Evolutionary conservation across 2,797 vertebrate genomes (phyloP).

Genomic region (Microchirus variegatus): DNA sequence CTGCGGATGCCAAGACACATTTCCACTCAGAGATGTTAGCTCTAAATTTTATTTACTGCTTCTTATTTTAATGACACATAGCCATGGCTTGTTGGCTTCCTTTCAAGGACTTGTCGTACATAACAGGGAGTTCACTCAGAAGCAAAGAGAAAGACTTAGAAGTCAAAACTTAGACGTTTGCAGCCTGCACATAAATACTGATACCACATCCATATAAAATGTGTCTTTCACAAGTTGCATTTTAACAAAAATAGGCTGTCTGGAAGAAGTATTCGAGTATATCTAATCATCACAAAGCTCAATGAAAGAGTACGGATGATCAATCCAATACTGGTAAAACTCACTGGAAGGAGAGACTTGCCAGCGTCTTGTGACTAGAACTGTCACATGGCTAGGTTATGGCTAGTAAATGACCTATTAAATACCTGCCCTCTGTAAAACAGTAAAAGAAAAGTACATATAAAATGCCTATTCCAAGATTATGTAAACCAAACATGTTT

Average conservation of each 20-base stretch:
- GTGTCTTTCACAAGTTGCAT: background rate
- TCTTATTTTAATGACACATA: conserved; percentile 53
- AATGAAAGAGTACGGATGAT: background rate
- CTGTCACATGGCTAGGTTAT: too few species aligned
- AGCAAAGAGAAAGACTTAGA: background rate
- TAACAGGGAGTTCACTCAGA: conserved; percentile 4
- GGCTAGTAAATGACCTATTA: too few species aligned
- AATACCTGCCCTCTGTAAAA: too few species aligned
- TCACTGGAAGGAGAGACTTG: too few species aligned
- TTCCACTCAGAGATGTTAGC: conserved; percentile 46
- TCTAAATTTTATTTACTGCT: conserved; percentile 55
- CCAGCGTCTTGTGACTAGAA: too few species aligned
- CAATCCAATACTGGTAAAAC: too few species aligned
- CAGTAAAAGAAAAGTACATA: too few species aligned
- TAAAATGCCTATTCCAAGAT: too few species aligned
- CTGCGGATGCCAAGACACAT: conserved; percentile 53
- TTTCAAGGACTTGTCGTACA: conserved; percentile 42
- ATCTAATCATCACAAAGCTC: background rate
- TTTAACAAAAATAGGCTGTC: conserved; percentile 3
- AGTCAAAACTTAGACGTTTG: background rate
- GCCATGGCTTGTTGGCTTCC: conserved; percentile 35
- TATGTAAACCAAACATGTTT: too few species aligned
- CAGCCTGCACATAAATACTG: background rate
- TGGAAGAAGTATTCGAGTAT: too few species aligned
- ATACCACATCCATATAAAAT: background rate